phyloP scores from a whole-genome alignment of 2,113 vertebrate genomes.

The Phalacrocorax pelagicus region DNA sequence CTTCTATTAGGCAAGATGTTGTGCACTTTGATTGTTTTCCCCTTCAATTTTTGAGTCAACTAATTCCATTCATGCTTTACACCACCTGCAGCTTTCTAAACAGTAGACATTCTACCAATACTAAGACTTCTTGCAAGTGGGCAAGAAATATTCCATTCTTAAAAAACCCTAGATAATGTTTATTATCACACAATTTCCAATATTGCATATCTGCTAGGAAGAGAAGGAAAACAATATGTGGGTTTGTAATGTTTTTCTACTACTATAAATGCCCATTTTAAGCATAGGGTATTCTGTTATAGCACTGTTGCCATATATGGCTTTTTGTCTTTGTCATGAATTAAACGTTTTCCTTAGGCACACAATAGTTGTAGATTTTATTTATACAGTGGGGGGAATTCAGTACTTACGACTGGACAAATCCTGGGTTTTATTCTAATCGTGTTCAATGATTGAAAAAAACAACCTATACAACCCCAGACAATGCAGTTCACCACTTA shows the following conservation, averaged over 20 bases:
- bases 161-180: background rate
- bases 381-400: background rate
- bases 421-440: background rate
- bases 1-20: background rate
- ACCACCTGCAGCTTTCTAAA: background rate
- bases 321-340: background rate
- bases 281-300: background rate
- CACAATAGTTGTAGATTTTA: background rate
- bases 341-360: background rate
- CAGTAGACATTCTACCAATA: background rate
- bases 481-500: background rate
- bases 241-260: background rate
- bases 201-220: background rate
- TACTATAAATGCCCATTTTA: background rate
- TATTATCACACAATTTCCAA: background rate
- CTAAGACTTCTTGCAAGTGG: background rate
- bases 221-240: background rate
- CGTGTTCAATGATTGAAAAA: background rate
- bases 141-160: background rate
- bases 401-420: background rate
- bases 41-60: background rate
- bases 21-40: background rate
- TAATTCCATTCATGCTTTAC: background rate
- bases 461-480: background rate
- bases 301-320: background rate